Conservation (phyloP, 2,113 vertebrate species). For the Callochromis pleurospilus region DNA sequence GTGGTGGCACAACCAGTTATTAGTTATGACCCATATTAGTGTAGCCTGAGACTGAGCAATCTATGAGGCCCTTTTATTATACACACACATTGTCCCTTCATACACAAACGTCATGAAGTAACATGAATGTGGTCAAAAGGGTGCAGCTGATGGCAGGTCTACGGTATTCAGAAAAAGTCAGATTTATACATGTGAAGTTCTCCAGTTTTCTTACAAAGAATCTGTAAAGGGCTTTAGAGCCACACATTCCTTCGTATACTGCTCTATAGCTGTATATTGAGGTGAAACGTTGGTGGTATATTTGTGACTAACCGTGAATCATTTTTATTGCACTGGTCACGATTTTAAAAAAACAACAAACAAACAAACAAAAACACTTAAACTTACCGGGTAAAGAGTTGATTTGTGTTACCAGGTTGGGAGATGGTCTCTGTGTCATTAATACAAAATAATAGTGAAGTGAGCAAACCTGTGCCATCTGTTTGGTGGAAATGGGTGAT, state of each 20-base stretch:
- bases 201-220: not conserved
- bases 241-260: not conserved
- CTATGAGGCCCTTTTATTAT: not conserved
- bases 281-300: not conserved
- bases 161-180: not conserved
- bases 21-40: not conserved
- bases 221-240: not conserved
- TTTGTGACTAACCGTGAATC: not conserved
- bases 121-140: not conserved
- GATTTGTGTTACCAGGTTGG: not conserved
- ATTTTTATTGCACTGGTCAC: not conserved
- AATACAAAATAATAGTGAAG: not conserved
- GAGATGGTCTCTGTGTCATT: not conserved
- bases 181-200: not conserved
- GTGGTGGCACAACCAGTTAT: not conserved
- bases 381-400: not conserved
- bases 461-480: not conserved
- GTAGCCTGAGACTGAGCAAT: not conserved
- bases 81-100: not conserved
- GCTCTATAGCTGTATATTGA: not conserved
- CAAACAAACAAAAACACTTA: not conserved
- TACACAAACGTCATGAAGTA: not conserved
- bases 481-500: not conserved
- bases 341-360: accelerated
- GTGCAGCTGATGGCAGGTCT: not conserved